Conservation (phyloP, 64 coral and sea anemone species). For the Pocillopora damicornis region DNA sequence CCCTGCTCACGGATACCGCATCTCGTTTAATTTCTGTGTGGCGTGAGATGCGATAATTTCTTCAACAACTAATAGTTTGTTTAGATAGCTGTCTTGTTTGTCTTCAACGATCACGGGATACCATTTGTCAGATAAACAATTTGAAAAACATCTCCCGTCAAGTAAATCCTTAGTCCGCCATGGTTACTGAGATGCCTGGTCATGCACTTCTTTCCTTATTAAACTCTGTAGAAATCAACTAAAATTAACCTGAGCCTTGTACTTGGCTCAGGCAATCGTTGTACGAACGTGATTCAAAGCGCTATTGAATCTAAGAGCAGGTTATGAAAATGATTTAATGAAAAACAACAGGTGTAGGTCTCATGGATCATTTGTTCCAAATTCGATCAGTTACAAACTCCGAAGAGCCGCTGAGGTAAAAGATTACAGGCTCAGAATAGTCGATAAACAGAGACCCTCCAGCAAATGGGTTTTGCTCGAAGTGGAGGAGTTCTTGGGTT, state of each 20-base stretch:
- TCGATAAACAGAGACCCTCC: background rate
- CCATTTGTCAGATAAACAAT: slow-evolving; percentile 17
- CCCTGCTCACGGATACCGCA: background rate
- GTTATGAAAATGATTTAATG: slow-evolving; percentile 33
- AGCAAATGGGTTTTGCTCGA: too few relatives aligned
- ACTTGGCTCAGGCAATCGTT: background rate
- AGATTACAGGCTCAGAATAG: background rate
- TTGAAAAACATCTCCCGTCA: background rate
- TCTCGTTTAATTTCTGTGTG: background rate
- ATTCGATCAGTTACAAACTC: background rate
- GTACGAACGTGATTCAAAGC: background rate
- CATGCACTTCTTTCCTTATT: background rate
- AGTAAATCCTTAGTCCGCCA: background rate
- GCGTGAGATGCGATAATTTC: background rate
- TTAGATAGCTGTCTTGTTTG: slow-evolving; percentile 10
- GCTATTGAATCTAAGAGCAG: background rate
- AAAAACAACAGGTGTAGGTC: slow-evolving; percentile 19
- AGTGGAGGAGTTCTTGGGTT: too few relatives aligned
- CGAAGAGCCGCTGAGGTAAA: background rate
- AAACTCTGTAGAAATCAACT: background rate
- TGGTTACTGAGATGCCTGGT: background rate
- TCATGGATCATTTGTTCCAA: slow-evolving; percentile 23
- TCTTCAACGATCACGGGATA: background rate
- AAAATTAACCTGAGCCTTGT: background rate
- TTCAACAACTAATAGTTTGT: background rate